Percentiles rank a stretch among this genome's conserved stretches.
Conservation (phyloP, 2,888 invertebrate genomes). For the Crossocerus cetratus region DNA sequence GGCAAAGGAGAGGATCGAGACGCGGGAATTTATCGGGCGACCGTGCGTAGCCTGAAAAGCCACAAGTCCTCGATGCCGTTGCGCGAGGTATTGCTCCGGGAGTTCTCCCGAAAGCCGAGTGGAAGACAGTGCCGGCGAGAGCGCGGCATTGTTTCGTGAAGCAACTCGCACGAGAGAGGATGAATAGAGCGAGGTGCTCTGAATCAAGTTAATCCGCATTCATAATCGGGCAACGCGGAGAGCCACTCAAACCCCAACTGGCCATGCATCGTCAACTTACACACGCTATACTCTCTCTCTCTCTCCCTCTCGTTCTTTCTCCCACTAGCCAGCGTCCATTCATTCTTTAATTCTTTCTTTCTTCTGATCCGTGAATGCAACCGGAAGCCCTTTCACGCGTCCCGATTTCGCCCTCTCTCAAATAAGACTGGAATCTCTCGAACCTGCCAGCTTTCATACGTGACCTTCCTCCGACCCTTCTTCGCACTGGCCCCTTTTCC, state of each 20-base stretch:
- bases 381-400: constrained; percentile 73
- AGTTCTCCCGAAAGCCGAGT: constrained; percentile 25
- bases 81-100: not conserved
- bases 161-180: not conserved
- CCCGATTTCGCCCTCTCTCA: constrained; percentile 57
- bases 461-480: not conserved
- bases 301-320: constrained; percentile 23
- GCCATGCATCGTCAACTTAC: constrained; percentile 29
- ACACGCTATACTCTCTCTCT: constrained; percentile 14
- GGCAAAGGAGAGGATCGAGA: constrained; percentile 25
- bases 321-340: constrained; percentile 51
- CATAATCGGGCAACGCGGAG: constrained; percentile 59
- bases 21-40: constrained; percentile 35
- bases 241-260: not conserved
- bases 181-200: constrained; percentile 47
- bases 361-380: constrained; percentile 63
- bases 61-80: not conserved
- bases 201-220: constrained; percentile 67
- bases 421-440: constrained; percentile 1
- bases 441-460: not conserved
- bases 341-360: constrained; percentile 71
- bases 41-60: constrained; percentile 40
- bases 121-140: constrained; percentile 38
- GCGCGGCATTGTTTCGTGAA: constrained; percentile 49
- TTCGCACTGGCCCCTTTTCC: too few relatives aligned